These are phyloP conservation scores for Petrolisthes manimaculis DNA, from an alignment of 2,888 invertebrate genomes.

Conservation along the genomic window DNA sequence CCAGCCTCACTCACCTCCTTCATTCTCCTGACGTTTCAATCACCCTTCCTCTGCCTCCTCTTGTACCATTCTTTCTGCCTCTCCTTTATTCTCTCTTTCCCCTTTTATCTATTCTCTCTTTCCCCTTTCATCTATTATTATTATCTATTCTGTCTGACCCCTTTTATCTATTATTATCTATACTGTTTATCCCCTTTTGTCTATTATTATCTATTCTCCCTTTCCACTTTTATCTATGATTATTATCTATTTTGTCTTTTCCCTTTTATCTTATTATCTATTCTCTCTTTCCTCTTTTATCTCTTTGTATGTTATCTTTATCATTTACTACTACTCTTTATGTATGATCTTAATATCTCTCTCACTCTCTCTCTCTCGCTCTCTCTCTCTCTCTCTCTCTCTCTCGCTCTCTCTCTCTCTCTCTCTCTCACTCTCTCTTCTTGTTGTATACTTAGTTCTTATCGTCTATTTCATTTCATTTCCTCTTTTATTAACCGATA, in stretches of 20 bases:
- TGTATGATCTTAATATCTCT: too few relatives aligned
- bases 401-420: too few relatives aligned
- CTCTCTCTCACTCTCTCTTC: not conserved
- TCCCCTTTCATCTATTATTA: not conserved
- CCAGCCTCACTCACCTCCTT: not conserved
- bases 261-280: not conserved
- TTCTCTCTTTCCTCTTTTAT: not conserved
- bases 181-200: not conserved
- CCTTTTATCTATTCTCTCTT: not conserved
- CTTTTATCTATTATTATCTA: not conserved
- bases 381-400: too few relatives aligned
- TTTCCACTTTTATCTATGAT: too few relatives aligned
- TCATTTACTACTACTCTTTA: too few relatives aligned
- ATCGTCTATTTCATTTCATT: too few relatives aligned
- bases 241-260: too few relatives aligned
- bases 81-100: not conserved
- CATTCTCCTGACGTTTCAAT: not conserved
- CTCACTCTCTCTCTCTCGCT: too few relatives aligned
- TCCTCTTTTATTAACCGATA: too few relatives aligned
- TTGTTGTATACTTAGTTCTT: too few relatives aligned
- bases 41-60: not conserved
- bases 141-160: not conserved
- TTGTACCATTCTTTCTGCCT: not conserved
- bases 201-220: conserved; percentile 5
- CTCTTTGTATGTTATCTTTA: too few relatives aligned